A percentile compares a stretch with the other conserved stretches of the same genome.
Conservation (phyloP, 2,888 invertebrate genomes). For the Xestia rhomboidea region DNA sequence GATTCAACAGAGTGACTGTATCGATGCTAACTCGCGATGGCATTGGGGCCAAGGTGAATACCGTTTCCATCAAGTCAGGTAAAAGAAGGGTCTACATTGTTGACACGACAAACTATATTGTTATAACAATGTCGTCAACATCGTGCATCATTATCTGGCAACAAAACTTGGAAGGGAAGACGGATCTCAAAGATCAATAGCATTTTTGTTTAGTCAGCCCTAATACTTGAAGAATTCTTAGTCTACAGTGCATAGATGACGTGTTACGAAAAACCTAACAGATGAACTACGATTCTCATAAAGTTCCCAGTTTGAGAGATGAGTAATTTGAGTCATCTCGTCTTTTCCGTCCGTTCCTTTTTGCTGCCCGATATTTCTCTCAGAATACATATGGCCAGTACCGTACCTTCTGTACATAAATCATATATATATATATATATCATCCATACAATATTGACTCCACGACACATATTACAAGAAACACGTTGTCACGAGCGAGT, state of each 20-base stretch:
- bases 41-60: constrained; percentile 54
- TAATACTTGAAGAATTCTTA: too few species aligned
- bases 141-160: not conserved
- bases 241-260: too few species aligned
- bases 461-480: constrained; percentile 69
- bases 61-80: constrained; percentile 16
- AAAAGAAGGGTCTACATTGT: constrained; percentile 35
- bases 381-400: constrained; percentile 10
- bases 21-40: constrained; percentile 30
- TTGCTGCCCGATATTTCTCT: constrained; percentile 1
- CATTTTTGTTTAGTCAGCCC: too few species aligned
- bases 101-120: constrained; percentile 8
- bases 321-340: not conserved
- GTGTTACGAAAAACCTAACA: too few species aligned
- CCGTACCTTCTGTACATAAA: constrained; percentile 31
- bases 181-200: not conserved
- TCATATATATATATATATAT: too few species aligned
- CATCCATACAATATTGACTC: constrained; percentile 49
- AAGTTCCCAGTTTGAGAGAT: not conserved
- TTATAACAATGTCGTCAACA: not conserved
- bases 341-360: not conserved
- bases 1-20: constrained; percentile 31
- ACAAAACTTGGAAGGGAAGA: not conserved
- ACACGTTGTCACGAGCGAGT: constrained; percentile 79
- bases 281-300: too few species aligned